phyloP scores from a whole-genome alignment of 1,140 invertebrate species.

The Anadara kagoshimensis region DNA sequence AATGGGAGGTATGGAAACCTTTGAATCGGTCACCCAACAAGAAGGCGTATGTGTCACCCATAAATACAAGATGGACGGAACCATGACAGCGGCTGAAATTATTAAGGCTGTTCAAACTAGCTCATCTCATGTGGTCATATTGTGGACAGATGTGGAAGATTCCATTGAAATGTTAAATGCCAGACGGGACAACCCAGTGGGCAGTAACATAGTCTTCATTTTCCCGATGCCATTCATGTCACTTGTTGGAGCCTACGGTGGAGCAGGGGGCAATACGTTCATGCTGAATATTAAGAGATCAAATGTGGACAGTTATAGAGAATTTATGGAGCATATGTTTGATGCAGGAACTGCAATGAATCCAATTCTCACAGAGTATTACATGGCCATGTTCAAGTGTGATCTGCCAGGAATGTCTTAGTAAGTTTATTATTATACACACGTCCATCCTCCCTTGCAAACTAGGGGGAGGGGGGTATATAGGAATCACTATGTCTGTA shows the following conservation, averaged over 20 bases:
- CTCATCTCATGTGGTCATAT: constrained; percentile 48
- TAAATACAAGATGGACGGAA: constrained; percentile 33
- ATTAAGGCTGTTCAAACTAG: constrained; percentile 22
- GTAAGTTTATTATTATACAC: constrained; percentile 30
- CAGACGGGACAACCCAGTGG: constrained; percentile 18
- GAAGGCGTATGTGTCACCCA: constrained; percentile 61
- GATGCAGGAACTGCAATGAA: constrained; percentile 24
- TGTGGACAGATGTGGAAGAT: constrained; percentile 42
- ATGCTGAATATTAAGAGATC: constrained; percentile 49
- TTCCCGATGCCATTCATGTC: constrained; percentile 51
- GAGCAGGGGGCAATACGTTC: constrained; percentile 50
- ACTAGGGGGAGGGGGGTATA: no score
- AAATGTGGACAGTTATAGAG: constrained; percentile 30
- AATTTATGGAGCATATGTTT: constrained; percentile 37
- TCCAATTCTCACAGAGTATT: constrained; percentile 58
- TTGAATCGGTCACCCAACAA: constrained; percentile 44
- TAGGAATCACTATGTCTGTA: no score
- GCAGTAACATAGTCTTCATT: constrained; percentile 46
- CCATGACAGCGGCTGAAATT: constrained; percentile 24
- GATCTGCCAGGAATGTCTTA: constrained; percentile 59
- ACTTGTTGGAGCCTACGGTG: constrained; percentile 31
- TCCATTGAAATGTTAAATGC: constrained; percentile 39
- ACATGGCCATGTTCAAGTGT: constrained; percentile 59
- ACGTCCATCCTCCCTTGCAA: background rate
- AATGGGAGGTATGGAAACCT: constrained; percentile 37